A percentile compares a stretch with the other conserved stretches of the same genome.
These are phyloP conservation scores for Lumbricus terrestris DNA, from an alignment of 2,888 invertebrate species.

Conservation along the genomic window DNA sequence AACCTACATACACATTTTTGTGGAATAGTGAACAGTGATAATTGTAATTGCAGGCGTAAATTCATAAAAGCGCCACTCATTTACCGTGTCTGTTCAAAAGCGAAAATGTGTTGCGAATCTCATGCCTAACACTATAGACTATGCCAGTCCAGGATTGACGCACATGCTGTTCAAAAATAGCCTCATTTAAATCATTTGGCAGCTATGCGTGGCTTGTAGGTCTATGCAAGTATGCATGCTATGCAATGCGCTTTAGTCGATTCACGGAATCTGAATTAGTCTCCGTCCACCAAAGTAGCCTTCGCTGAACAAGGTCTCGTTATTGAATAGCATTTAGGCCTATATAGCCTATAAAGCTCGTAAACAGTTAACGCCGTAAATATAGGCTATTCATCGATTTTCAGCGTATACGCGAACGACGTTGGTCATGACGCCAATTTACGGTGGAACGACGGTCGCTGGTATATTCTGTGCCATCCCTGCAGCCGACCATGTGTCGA, in stretches of 20 bases:
- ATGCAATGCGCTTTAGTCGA: not conserved
- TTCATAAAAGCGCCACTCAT: too few relatives aligned
- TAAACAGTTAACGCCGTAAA: not conserved
- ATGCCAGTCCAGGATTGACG: not conserved
- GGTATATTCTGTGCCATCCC: not conserved
- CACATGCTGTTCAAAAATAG: too few relatives aligned
- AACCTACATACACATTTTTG: too few relatives aligned
- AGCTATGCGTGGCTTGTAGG: not conserved
- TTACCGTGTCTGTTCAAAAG: not conserved
- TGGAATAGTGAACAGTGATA: not conserved
- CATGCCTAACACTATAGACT: not conserved
- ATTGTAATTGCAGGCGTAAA: too few relatives aligned
- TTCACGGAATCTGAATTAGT: not conserved
- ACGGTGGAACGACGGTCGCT: not conserved
- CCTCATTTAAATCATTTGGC: not conserved
- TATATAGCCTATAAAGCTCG: too few relatives aligned
- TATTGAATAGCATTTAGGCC: not conserved
- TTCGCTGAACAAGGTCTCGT: not conserved
- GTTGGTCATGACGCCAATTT: not conserved
- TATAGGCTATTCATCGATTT: not conserved
- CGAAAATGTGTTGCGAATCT: not conserved
- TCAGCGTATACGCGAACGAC: not conserved
- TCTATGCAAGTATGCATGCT: not conserved
- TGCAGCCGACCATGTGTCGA: not conserved
- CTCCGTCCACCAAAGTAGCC: not conserved